These are phyloP conservation scores for Orius insidiosus DNA, from an alignment of 1,140 invertebrate genomes.

Conservation along the genomic window DNA sequence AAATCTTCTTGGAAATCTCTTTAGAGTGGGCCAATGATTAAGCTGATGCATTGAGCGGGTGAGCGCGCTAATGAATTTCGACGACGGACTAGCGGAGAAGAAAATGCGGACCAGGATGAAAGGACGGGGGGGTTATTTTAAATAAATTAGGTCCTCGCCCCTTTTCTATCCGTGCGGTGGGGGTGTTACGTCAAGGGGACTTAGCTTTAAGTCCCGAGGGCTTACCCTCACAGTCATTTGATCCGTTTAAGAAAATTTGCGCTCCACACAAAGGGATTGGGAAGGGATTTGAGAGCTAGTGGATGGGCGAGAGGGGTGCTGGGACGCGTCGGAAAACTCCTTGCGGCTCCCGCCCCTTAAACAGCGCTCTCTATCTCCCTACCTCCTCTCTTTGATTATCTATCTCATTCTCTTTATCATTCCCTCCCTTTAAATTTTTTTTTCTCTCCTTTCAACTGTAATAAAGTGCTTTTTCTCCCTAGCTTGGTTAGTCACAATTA, in stretches of 20 bases:
- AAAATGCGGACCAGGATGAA: not conserved
- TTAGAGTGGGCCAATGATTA: too few species aligned
- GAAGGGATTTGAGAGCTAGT: constrained; percentile 8
- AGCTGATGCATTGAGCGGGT: too few species aligned
- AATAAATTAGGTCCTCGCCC: constrained; percentile 10
- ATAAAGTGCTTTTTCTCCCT: constrained; percentile 7
- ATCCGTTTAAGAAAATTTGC: constrained; percentile 12
- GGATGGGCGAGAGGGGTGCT: not conserved
- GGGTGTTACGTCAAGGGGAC: constrained; percentile 10
- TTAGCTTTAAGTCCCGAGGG: constrained; percentile 7
- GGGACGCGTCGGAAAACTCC: not conserved
- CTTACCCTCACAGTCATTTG: constrained; percentile 7
- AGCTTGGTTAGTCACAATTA: constrained; percentile 5
- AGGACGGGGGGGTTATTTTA: constrained; percentile 8
- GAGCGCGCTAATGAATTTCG: too few species aligned
- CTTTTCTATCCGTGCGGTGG: constrained; percentile 4
- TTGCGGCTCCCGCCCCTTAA: too few species aligned
- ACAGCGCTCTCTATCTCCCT: not conserved
- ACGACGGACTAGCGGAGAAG: not conserved
- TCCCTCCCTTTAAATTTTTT: constrained; percentile 2
- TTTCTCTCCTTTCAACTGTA: not conserved
- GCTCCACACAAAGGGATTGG: constrained; percentile 11
- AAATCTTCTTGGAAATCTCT: too few species aligned
- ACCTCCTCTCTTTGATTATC: not conserved
- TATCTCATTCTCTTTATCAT: not conserved